phyloP scores from a whole-genome alignment of 2,888 invertebrate genomes.

The Latheticus oryzae region DNA sequence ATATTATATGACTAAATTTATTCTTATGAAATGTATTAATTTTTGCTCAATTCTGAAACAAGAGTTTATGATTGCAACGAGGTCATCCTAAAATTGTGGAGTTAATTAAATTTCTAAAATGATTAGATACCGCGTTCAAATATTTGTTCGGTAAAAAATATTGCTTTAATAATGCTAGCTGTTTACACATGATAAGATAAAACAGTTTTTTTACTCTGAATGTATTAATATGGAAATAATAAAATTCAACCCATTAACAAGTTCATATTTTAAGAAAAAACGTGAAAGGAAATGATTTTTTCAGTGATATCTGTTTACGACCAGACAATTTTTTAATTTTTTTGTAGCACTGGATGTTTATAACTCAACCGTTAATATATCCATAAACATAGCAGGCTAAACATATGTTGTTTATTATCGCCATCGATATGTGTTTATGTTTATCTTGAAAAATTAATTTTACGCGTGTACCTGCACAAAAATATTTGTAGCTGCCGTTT shows the following conservation, averaged over 20 bases:
- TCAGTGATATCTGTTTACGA: slow-evolving; percentile 3
- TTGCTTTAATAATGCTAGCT: slow-evolving; percentile 45
- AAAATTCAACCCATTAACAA: slow-evolving; percentile 21
- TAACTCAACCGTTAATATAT: slow-evolving; percentile 14
- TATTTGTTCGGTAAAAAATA: slow-evolving; percentile 43
- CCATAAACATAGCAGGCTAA: slow-evolving; percentile 22
- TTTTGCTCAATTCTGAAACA: too few species aligned
- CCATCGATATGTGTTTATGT: slow-evolving; percentile 10
- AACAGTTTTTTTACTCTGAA: slow-evolving; percentile 37
- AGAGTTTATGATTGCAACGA: slow-evolving; percentile 14
- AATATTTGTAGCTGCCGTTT: slow-evolving; percentile 19
- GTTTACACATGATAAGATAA: slow-evolving; percentile 48
- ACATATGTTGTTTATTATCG: slow-evolving; percentile 33
- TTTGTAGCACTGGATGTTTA: slow-evolving; percentile 24
- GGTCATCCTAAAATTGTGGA: slow-evolving; percentile 6
- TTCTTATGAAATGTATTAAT: too few species aligned
- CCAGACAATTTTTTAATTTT: slow-evolving; percentile 24
- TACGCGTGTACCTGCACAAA: slow-evolving; percentile 37
- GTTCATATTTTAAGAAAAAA: too few species aligned
- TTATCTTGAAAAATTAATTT: slow-evolving; percentile 20
- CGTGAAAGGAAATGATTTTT: slow-evolving; percentile 7
- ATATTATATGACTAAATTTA: too few species aligned
- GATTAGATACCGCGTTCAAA: slow-evolving; percentile 38
- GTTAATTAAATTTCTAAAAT: slow-evolving; percentile 39
- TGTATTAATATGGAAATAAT: slow-evolving; percentile 41